A percentile compares a stretch with the other conserved stretches of the same genome.
These are phyloP conservation scores for Cliona cf. orientalis DNA, from an alignment of 37 sponge, comb jelly and placozoan species.

Conservation along the genomic window DNA sequence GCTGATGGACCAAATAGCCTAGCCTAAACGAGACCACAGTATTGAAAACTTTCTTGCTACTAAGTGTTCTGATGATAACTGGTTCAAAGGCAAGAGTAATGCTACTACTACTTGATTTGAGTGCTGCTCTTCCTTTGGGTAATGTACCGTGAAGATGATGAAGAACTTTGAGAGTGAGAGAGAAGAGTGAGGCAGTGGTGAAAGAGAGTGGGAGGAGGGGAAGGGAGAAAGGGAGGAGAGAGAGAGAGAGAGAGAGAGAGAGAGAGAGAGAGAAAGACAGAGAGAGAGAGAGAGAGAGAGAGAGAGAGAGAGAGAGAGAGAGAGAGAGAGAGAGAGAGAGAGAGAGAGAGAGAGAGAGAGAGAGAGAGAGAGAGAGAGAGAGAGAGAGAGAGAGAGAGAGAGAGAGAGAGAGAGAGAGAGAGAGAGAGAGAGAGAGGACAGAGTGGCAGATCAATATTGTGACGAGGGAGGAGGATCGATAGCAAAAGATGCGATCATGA, in stretches of 20 bases:
- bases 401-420: constrained; percentile 8
- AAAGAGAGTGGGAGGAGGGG: too few species aligned
- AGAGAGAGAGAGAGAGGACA: not conserved
- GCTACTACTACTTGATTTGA: too few species aligned
- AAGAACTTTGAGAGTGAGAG: constrained; percentile 61
- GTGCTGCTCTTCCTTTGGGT: not conserved
- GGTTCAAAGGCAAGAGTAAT: too few species aligned
- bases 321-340: not conserved
- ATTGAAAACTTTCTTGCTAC: too few species aligned
- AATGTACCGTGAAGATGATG: constrained; percentile 44
- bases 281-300: constrained; percentile 4
- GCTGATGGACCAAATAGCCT: too few species aligned
- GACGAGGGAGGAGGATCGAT: not conserved
- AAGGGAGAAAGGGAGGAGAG: constrained; percentile 10
- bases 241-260: constrained; percentile 11
- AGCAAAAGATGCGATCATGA: not conserved
- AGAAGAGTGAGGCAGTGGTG: not conserved
- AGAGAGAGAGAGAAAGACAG: constrained; percentile 1
- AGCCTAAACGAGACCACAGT: too few species aligned
- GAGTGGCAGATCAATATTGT: not conserved
- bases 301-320: not conserved
- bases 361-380: constrained; percentile 4
- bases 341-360: constrained; percentile 34
- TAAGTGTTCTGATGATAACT: too few species aligned
- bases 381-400: constrained; percentile 15